phyloP scores from a whole-genome alignment of 2,797 vertebrate species.

The Chlorospingus semifuscus region DNA sequence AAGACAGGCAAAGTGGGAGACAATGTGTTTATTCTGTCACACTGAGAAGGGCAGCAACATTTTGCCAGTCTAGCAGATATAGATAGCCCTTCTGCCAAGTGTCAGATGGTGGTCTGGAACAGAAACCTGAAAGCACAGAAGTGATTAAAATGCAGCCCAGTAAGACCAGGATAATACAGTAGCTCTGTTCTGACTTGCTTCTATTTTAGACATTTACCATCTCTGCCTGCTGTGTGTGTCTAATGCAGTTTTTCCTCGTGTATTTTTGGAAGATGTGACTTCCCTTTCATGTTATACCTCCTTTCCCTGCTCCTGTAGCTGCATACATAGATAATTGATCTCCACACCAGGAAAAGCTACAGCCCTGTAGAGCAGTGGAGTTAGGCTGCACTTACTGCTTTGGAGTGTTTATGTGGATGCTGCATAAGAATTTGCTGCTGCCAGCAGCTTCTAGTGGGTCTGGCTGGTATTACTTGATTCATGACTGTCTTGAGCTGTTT shows the following conservation, averaged over 20 bases:
- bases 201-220: background rate
- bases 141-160: background rate
- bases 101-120: background rate
- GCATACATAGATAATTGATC: background rate
- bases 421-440: background rate
- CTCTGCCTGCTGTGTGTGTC: background rate
- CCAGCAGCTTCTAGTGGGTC: background rate
- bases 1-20: background rate
- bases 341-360: background rate
- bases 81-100: background rate
- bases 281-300: background rate
- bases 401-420: background rate
- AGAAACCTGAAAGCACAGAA: background rate
- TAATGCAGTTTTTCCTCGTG: background rate
- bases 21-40: background rate
- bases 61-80: background rate
- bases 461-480: background rate
- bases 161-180: background rate
- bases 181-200: background rate
- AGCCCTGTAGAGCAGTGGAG: background rate
- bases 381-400: background rate
- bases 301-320: background rate
- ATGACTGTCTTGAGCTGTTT: background rate
- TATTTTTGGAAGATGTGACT: background rate
- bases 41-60: background rate